Base-by-base conservation (phyloP, 2,888 invertebrate genomes). In the Linyphia triangularis region DNA sequence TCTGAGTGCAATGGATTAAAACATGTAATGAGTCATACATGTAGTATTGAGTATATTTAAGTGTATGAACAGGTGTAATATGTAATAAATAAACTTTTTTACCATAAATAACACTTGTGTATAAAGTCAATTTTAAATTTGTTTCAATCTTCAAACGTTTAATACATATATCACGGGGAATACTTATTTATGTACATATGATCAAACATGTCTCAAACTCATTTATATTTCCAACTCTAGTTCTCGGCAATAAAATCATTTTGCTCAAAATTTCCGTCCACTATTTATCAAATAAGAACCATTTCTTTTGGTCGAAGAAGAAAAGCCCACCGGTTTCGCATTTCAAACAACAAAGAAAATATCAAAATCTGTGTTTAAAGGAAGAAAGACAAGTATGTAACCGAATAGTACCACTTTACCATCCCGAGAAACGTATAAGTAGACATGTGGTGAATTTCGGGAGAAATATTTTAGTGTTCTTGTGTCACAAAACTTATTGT, bases 381-480 rank as follows among this genome's bases (percentile, higher is more conserved):
- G 16, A 33, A 59, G 22, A 30, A 37, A 37, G 19, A 69, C 37
- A 69, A 37, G 69, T 13, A 70, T 13, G 70, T 24, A 40, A 70
- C 40, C 40, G 70, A 7, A 33, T 75, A 33, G 37, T 37, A 10
- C 67, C 37, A 19, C 69, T 33, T 19, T 22, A 24, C 63, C 13
- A 63, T 26, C 26, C n/a, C 43, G 5, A 13, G 10, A 61, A 43
- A 24, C 61, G 33, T 61, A 77, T 77, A 77, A 77, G 59, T 37
- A 77, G 75, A 61, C 75, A 77, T 77, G 75, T 77, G 75, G 75
- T 77, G 75, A 61, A 77, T 77, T 77, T 61, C 61, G 59, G 40
- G 33, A 30, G 33, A 10, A 22, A 22, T 40, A 57, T 57, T 73
- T 59, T 73, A 30, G 59, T 75, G 16, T 59, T 57, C 43, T 43